Base-by-base conservation (phyloP, 2,113 vertebrate genomes). In the Crotalus helleri region DNA sequence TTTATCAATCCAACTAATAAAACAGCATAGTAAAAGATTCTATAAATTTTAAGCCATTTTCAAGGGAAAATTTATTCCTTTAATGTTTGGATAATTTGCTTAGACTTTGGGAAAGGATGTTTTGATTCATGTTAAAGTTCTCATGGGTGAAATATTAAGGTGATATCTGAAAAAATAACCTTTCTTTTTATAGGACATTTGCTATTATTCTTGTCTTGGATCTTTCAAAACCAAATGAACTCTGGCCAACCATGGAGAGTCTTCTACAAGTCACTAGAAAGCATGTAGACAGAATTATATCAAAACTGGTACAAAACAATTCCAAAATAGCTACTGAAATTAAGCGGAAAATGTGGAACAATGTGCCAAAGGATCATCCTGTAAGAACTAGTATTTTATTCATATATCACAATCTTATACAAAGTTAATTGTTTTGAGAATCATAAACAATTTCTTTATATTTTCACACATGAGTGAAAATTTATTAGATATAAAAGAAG, bases 191-290 rank as follows among this genome's bases (percentile, higher is more conserved):
- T 96, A 99, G 99, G 95, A 97, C 97, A 39, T 97, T 99, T 95
- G 98, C 98, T 95, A 87, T 98, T 92, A 98, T 99, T 94, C 98
- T 99, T 88, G 97, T 99, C 85, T 85, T 99, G 98, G 99, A 99
- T 95, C 96, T 99, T 92, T 99, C 99, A 39, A 99, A 98, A 95
- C 99, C 99, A 91, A 97, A 97, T 29, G 95, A 97, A n/a, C 97
- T 99, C 81, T 99, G 99, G 99, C 96, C 94, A 51, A 99, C 98
- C 44, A 98, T 98, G 98, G 99, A 99, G 64, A 98, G 95, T 90
- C 98, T 99, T 92, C 96, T 99, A 92, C 98, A 98, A 95, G 97
- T 97, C 92, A 98, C 98, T 87, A 98, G 97, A 92, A 95, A 89
- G 54, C 98, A 99, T 0, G 59, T 99, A 89, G 98, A 98, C 58